Evolutionary conservation across 2,888 invertebrate species (phyloP).

Genomic region (Drosophila vallismaia): DNA sequence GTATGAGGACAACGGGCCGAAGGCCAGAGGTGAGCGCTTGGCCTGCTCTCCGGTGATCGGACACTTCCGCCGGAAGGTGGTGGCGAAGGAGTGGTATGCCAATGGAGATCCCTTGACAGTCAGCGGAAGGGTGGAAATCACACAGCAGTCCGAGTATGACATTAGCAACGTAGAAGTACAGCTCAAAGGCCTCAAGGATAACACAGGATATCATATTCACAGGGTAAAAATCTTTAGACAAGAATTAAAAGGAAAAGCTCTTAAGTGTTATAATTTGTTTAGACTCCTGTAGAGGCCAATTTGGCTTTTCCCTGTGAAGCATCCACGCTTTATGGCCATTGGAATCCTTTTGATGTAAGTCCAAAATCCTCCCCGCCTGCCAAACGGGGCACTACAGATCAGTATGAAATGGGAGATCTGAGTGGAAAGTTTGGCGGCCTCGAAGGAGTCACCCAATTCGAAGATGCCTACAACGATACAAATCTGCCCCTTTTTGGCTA

Average conservation of each 20-base stretch:
- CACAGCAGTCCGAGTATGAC: conserved; percentile 94
- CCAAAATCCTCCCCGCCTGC: conserved; percentile 86
- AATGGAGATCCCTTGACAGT: conserved; percentile 88
- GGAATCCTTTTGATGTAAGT: conserved; percentile 92
- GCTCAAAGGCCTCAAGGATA: conserved; percentile 88
- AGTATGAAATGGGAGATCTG: conserved; percentile 93
- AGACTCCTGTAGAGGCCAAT: conserved; percentile 93
- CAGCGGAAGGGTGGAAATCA: conserved; percentile 91
- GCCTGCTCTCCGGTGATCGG: conserved; percentile 94
- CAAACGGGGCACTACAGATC: conserved; percentile 90
- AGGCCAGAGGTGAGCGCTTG: conserved; percentile 93
- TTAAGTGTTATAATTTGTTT: conserved; percentile 30
- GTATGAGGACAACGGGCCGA: conserved; percentile 94
- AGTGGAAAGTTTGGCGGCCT: conserved; percentile 94
- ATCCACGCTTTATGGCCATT: conserved; percentile 92
- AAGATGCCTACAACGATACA: conserved; percentile 90
- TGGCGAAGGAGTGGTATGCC: conserved; percentile 94
- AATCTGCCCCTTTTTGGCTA: conserved; percentile 92
- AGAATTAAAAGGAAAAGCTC: background rate
- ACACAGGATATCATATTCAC: conserved; percentile 92
- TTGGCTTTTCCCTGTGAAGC: conserved; percentile 94
- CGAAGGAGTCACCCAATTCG: conserved; percentile 86
- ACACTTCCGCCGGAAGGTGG: conserved; percentile 91
- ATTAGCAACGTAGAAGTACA: conserved; percentile 90
- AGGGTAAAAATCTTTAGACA: conserved; percentile 86